Evolutionary conservation across 2,113 vertebrate species (phyloP), one percentile per base, ranked within the genome.

Genomic region (Xiphophorus hellerii): DNA sequence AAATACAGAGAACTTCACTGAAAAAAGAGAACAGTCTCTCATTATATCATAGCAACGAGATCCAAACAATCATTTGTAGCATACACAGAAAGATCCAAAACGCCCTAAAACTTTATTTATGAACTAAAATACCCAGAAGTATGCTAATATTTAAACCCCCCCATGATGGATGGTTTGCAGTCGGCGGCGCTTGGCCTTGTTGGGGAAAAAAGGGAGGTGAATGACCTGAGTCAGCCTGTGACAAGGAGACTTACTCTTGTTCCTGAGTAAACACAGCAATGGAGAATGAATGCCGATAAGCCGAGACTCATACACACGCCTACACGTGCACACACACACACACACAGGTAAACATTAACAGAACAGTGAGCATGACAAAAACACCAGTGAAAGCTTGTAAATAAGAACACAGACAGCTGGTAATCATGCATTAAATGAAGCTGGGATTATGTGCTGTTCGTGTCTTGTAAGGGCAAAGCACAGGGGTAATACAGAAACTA

Each of bases 191-290:
- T n/a, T 30, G 51, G n/a, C 35, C 64, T 73, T 42, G 7, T 37
- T 9, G 42, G 0, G 5, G 66, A n/a, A 3, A 73, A 25, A 33
- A 15, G 3, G 15, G 17, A 71, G 69, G 74, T 58, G 64, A 79
- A 79, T 87, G 69, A 64, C 78, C 86, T 67, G 82, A 91, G 91
- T 93, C 88, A 90, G 82, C 76, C 76, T 15, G 60, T 39, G 66
- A 85, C 74, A 74, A 74, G 79, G 71, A 78, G 83, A 68, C 78
- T 51, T 60, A 77, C 80, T 78, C 65, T 33, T 66, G 87, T 78
- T 88, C 83, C 87, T 78, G 78, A 85, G 81, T 85, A 93, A 93
- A 93, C 89, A 90, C 51, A 87, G 87, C 71, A 80, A 89, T 67
- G 75, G 85, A 87, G 74, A 80, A 39, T 73, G 84, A 91, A 93